Base-by-base conservation (phyloP, 2,113 vertebrate species). In the Halichoeres trimaculatus region DNA sequence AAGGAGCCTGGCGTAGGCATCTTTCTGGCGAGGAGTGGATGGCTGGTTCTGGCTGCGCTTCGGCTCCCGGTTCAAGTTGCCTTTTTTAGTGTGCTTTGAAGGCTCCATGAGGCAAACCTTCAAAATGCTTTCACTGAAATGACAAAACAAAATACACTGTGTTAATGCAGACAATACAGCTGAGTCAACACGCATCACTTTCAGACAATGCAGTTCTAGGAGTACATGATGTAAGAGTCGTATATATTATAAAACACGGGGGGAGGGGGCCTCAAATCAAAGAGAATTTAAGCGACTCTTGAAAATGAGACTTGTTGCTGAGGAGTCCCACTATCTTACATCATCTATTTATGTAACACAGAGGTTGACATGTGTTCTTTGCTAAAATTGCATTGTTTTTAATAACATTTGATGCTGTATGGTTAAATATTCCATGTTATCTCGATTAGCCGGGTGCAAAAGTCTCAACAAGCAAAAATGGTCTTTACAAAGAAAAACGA, bases 1-100 rank as follows among this genome's bases (percentile, higher is more conserved):
- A 59, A 96, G 89, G 0, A 96, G 94, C 70, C 93, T 89, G 9
- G 93, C 88, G 0, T 96, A 96, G 3, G 95, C 95, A 0, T 96
- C 95, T 89, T 96, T 97, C 81, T 94, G 93, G 4, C 93, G 90
- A 58, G 92, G 91, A n/a, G 75, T 9, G 10, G 45, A 8, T 0
- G 81, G 65, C 63, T 81, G 93, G 74, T 80, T 89, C 17, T 68
- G 43, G 2, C 75, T 85, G 52, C 90, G 91, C 71, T 78, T 95
- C 12, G 74, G n/a, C 57, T 92, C 88, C 8, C 88, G 90, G 34
- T 62, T 85, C n/a, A 4, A 64, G 24, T 82, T 75, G 26, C 78
- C 1, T 50, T 74, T 89, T 74, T 92, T 94, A 2, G 70, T 7
- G 24, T 91, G 86, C 40, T 30, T 67, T n/a, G 83, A 78, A 53